Percentiles rank a stretch among this genome's conserved stretches.
These are phyloP conservation scores for Cyprinodon brontotheroides DNA, from an alignment of 2,113 vertebrate genomes.

Conservation along the genomic window DNA sequence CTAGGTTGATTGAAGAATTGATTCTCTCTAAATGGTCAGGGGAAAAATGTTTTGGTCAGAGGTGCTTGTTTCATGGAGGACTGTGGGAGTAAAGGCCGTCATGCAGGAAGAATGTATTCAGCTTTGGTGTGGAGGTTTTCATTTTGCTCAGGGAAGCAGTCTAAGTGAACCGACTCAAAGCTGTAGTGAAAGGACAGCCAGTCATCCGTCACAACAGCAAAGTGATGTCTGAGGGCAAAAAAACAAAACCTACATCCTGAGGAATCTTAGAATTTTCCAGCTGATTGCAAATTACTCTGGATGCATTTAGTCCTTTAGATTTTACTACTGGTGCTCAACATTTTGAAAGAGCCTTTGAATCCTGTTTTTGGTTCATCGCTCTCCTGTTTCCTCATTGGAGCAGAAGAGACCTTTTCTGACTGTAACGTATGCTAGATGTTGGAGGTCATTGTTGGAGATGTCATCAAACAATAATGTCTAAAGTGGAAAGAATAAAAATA, in stretches of 20 bases:
- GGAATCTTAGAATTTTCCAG: neutral
- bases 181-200: conserved; percentile 63
- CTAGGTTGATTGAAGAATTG: neutral
- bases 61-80: neutral
- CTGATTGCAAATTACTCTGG: neutral
- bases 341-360: neutral
- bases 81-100: conserved; percentile 53
- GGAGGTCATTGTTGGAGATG: neutral
- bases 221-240: conserved; percentile 32
- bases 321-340: neutral
- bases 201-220: conserved; percentile 62
- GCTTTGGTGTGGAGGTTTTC: conserved; percentile 60
- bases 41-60: neutral
- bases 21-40: neutral
- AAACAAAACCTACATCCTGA: neutral
- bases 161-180: conserved; percentile 60
- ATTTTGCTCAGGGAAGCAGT: conserved; percentile 70
- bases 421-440: neutral
- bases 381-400: neutral
- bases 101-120: conserved; percentile 60
- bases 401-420: neutral
- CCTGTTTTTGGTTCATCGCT: neutral
- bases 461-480: neutral
- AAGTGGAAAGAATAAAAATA: neutral
- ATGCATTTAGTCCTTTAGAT: neutral